Evolutionary conservation across 35 echinoderm and acorn worm genomes (phyloP).

Genomic region (Acanthaster planci): DNA sequence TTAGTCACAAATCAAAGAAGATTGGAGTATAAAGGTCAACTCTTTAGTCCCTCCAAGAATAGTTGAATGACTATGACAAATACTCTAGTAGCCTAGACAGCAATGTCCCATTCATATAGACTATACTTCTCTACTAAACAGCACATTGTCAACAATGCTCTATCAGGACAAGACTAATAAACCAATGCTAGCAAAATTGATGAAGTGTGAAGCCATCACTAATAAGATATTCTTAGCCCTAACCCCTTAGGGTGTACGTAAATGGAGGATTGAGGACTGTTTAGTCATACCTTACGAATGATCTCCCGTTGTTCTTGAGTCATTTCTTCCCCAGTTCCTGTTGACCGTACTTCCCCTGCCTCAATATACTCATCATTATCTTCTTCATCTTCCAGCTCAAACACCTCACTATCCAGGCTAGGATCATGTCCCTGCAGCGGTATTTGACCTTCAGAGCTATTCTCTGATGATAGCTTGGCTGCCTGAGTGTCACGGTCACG

Average conservation of each 20-base stretch:
- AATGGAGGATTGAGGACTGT: background rate
- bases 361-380: slow-evolving; percentile 81
- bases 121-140: no score
- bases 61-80: no score
- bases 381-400: slow-evolving; percentile 79
- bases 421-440: slow-evolving; percentile 79
- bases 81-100: no score
- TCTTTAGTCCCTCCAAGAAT: no score
- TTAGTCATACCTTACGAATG: slow-evolving; percentile 7
- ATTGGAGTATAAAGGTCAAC: no score
- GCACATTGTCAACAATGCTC: no score
- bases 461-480: slow-evolving; percentile 91
- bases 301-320: slow-evolving; percentile 77
- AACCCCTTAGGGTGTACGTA: no score
- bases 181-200: no score
- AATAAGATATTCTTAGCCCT: no score
- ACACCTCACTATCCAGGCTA: slow-evolving; percentile 92
- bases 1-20: background rate
- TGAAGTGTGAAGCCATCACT: no score
- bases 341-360: slow-evolving; percentile 66
- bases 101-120: no score
- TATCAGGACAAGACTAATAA: no score
- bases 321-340: slow-evolving; percentile 56
- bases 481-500: slow-evolving; percentile 83
- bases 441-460: slow-evolving; percentile 86